Evolutionary conservation across 1,140 invertebrate species (phyloP).

Genomic region (Phocides pigmalion): DNA sequence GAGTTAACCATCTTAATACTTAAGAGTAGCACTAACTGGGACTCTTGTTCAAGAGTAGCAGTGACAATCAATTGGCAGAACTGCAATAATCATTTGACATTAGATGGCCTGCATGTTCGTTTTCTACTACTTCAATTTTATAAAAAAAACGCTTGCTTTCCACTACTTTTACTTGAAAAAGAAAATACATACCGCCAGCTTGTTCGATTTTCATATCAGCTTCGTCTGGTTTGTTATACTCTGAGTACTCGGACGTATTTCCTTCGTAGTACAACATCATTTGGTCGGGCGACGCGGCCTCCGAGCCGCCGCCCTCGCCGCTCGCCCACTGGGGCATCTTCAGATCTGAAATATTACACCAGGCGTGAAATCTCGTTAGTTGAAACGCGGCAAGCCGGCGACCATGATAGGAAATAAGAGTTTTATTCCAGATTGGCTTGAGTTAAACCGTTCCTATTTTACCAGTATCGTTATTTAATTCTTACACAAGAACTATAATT

Average conservation of each 20-base stretch:
- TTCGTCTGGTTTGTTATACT: slow-evolving; percentile 52
- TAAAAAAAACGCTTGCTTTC: no score
- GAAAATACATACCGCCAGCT: slow-evolving; percentile 54
- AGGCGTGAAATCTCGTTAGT: slow-evolving; percentile 9
- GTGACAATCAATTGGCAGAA: no score
- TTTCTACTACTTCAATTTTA: no score
- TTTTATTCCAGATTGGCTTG: not conserved
- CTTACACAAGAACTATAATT: no score
- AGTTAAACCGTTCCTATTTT: not conserved
- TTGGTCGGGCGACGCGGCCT: slow-evolving; percentile 64
- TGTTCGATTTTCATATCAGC: slow-evolving; percentile 64
- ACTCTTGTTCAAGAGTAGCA: no score
- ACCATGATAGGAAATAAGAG: not conserved
- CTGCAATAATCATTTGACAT: no score
- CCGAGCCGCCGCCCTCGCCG: slow-evolving; percentile 59
- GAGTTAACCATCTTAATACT: no score
- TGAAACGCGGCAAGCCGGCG: not conserved
- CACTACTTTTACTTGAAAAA: no score
- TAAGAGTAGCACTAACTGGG: no score
- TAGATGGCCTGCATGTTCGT: no score
- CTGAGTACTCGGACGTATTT: slow-evolving; percentile 60
- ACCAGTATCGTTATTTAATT: no score
- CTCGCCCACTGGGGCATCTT: slow-evolving; percentile 73
- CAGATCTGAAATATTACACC: slow-evolving; percentile 47
- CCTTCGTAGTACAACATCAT: slow-evolving; percentile 65